Base-by-base conservation (phyloP, 2,113 vertebrate genomes). In the Prunella fulvescens region DNA sequence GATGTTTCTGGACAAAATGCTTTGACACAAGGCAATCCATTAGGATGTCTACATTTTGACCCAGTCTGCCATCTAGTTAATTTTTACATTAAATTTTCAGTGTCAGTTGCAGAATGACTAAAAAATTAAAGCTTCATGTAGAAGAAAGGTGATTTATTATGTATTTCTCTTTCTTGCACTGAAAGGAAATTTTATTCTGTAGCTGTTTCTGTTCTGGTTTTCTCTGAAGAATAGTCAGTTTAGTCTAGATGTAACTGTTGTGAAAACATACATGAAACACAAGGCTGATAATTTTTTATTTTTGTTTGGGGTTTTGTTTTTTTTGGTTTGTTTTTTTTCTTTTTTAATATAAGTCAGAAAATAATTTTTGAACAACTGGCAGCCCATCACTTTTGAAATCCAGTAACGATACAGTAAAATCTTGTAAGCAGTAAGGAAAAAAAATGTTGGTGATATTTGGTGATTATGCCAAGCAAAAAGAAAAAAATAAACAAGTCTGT, bases 11-110 rank as follows among this genome's bases (percentile, higher is more conserved):
- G 83, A 83, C 90, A 91, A 97, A 96, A 88, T 87, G 29, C 92
- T 97, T 96, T 95, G 94, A 96, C 88, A 94, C 48, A 79, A 51
- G 93, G 73, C 66, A 67, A 61, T 91, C 66, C 86, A 87, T 92
- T 88, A 96, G 39, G 71, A 79, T 81, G 83, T 94, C 84, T 96
- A 48, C 76, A 82, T 94, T 96, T 96, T 97, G 81, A 95, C 86
- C 90, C 66, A 70, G 47, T 94, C 87, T 97, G 58, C 80, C 66
- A 62, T 60, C 47, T 61, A 93, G 76, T 81, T 90, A 95, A 96
- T 97, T 97, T 97, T 92, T 92, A 64, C 88, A 93, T 95, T 89
- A 93, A 65, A 96, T 95, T 93, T 97, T 74, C 60, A 90, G 56
- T 73, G 61, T 92, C 92, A 81, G 92, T 88, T 97, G 81, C 78